Conservation (phyloP, 1,140 invertebrate genomes). For the Sycophaga agraensis region DNA sequence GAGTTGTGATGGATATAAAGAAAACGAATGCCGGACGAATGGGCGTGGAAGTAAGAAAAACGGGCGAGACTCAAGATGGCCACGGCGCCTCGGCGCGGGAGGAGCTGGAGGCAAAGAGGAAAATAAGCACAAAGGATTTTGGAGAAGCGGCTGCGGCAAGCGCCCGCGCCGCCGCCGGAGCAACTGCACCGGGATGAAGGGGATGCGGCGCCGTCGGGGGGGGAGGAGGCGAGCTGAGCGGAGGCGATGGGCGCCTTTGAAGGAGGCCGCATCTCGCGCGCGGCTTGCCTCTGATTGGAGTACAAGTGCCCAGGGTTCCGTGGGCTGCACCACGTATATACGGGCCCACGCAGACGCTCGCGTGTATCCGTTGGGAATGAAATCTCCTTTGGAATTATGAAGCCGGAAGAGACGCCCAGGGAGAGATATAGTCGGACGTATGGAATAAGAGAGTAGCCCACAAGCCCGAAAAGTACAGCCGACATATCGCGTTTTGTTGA, state of each 20-base stretch:
- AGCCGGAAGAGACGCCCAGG: not conserved
- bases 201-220: too few species aligned
- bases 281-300: slow-evolving; percentile 15
- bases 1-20: slow-evolving; percentile 23
- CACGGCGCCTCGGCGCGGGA: not conserved
- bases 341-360: too few species aligned
- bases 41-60: slow-evolving; percentile 23
- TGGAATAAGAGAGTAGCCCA: too few species aligned
- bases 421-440: not conserved
- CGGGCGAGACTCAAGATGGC: slow-evolving; percentile 17
- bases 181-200: too few species aligned
- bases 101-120: not conserved
- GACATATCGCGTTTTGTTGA: too few species aligned
- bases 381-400: slow-evolving; percentile 16
- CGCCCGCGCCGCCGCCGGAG: not conserved
- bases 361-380: not conserved
- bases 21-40: slow-evolving; percentile 22
- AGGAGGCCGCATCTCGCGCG: slow-evolving; percentile 1
- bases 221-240: too few species aligned
- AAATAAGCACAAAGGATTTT: slow-evolving; percentile 17
- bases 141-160: not conserved
- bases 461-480: too few species aligned
- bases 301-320: slow-evolving; percentile 16
- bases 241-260: not conserved
- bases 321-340: not conserved